Base-by-base conservation (phyloP, 2,888 invertebrate genomes). In the Eristalinus sepulchralis region DNA sequence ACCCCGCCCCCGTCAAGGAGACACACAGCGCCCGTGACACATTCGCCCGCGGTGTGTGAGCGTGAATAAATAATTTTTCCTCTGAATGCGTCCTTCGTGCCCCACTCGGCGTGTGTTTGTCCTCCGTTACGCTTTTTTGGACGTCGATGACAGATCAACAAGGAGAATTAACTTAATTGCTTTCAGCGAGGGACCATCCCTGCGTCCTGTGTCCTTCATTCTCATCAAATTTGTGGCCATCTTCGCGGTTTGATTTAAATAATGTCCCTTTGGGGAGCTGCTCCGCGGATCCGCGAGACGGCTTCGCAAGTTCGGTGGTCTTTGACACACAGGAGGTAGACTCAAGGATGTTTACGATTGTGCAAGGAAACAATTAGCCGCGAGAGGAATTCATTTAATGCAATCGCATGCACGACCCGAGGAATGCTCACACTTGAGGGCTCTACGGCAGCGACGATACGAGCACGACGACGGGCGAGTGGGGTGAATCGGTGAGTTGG, bases 341-440 rank as follows among this genome's bases (percentile, higher is more conserved):
- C 47, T 5, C 17, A 17, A 47, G 47, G 47, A 47, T 47, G 47
- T 47, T 47, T 39, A n/a, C n/a, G 39, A 39, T 0, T 39, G 39
- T 55, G 63, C 36, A 73, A 64, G 53, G 47, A 78, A 85, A 82
- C 82, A 82, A 85, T 85, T 67, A 72, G 71, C 47, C 47, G 17
- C 47, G n/a, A 47, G 47, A 47, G 47, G 47, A 47, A 17, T 47
- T 17, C 47, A 39, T 71, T 72, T 63, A 72, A 85, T 82, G 72
- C 81, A 82, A 81, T 77, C 77, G 62, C 59, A 67, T 59, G 67
- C 67, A 79, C 79, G 39, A 59, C 63, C 83, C 71, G n/a, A 72
- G 62, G 63, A 72, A 83, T 59, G 39, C 84, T 71, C 81, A 76
- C 81, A 85, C 81, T 85, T 81, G 81, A 85, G 81, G 81, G 76